A percentile compares a stretch with the other conserved stretches of the same genome.
Conservation (phyloP, 2,113 vertebrate species). For the Varanus salvator region DNA sequence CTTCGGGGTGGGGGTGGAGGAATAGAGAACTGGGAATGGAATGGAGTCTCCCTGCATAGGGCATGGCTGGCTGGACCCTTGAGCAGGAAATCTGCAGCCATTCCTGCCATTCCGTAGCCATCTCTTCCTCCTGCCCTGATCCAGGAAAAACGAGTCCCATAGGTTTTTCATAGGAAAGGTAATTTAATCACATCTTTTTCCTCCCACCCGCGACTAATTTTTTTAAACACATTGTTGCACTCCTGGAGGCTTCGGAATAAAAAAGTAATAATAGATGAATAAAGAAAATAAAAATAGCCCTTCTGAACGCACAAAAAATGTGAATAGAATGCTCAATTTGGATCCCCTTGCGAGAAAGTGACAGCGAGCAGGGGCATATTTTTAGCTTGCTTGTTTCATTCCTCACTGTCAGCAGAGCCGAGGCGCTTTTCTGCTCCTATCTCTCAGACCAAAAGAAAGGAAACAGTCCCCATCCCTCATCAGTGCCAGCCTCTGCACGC, state of each 20-base stretch:
- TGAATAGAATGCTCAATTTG: constrained; percentile 13
- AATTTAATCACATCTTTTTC: neutral
- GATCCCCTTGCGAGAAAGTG: neutral
- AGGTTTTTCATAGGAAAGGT: neutral
- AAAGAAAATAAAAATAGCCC: constrained; percentile 14
- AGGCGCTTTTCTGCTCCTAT: constrained; percentile 2
- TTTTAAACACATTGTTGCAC: neutral
- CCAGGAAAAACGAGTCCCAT: neutral
- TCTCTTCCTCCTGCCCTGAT: neutral
- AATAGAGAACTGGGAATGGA: too few species aligned
- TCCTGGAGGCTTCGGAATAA: neutral
- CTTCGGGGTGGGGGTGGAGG: too few species aligned
- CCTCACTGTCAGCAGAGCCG: constrained; percentile 13
- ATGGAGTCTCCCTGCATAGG: too few species aligned
- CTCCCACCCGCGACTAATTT: neutral
- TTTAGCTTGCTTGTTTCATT: constrained; percentile 23
- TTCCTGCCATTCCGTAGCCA: neutral
- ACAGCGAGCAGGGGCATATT: neutral
- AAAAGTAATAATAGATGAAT: neutral
- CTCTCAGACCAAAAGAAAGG: neutral
- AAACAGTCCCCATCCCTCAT: neutral
- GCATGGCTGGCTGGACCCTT: too few species aligned
- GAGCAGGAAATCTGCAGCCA: too few species aligned
- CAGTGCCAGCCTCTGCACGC: neutral
- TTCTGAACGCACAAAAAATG: neutral